phyloP scores from a whole-genome alignment of 2,888 invertebrate genomes.

The Entomobrya proxima region DNA sequence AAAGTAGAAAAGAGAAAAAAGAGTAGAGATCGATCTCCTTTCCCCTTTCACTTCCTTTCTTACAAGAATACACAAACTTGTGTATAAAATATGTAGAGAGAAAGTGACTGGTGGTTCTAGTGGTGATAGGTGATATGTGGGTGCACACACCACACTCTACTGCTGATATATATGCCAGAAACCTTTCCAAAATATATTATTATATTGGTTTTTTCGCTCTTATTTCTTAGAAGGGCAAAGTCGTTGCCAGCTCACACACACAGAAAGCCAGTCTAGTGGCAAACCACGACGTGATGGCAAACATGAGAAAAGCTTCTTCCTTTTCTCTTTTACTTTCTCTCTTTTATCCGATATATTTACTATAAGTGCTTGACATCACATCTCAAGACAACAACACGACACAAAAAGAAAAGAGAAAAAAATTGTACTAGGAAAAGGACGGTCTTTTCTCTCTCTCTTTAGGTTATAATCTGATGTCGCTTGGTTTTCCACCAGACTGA shows the following conservation, averaged over 20 bases:
- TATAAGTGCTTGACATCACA: slow-evolving; percentile 62
- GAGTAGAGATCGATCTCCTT: slow-evolving; percentile 49
- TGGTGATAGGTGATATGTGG: slow-evolving; percentile 30
- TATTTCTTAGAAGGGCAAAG: background rate
- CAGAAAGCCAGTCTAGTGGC: slow-evolving; percentile 54
- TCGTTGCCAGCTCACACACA: slow-evolving; percentile 66
- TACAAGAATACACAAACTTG: background rate
- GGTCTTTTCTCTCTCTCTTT: slow-evolving; percentile 35
- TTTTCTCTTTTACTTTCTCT: background rate
- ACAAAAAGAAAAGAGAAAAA: slow-evolving; percentile 29
- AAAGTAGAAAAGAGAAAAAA: slow-evolving; percentile 20
- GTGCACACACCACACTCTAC: background rate
- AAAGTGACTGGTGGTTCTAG: background rate
- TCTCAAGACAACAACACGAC: slow-evolving; percentile 57
- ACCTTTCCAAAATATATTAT: too few species aligned
- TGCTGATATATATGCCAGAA: too few species aligned
- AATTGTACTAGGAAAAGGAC: background rate
- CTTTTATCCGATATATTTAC: slow-evolving; percentile 22
- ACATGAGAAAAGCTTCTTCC: slow-evolving; percentile 55
- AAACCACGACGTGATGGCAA: slow-evolving; percentile 66
- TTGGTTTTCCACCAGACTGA: slow-evolving; percentile 51
- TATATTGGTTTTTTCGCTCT: too few species aligned
- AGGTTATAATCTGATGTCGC: slow-evolving; percentile 63
- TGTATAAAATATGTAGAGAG: background rate
- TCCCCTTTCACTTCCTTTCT: background rate